Evolutionary conservation across 2,113 vertebrate species (phyloP).

Genomic region (Stegostoma tigrinum): DNA sequence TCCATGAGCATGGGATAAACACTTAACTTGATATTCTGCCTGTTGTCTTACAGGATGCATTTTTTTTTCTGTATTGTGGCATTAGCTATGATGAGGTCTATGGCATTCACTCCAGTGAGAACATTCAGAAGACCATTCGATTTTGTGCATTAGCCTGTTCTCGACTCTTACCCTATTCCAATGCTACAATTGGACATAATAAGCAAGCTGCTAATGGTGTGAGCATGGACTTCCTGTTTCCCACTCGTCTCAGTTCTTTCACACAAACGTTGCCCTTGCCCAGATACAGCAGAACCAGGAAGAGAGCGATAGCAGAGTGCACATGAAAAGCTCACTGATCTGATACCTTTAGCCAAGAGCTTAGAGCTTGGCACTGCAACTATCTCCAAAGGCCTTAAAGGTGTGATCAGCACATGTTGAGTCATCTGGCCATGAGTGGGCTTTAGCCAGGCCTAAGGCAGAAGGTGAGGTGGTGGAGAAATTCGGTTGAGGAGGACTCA

Average conservation of each 20-base stretch:
- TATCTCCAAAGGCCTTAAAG: too few species aligned
- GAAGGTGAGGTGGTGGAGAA: too few species aligned
- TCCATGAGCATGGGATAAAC: background rate
- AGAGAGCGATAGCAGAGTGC: too few species aligned
- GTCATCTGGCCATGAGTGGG: too few species aligned
- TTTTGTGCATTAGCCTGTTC: background rate
- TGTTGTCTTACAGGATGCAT: background rate
- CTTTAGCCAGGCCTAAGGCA: too few species aligned
- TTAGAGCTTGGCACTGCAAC: too few species aligned
- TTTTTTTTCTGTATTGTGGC: background rate
- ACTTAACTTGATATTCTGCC: background rate
- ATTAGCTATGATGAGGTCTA: background rate
- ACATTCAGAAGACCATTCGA: background rate
- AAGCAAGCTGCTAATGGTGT: background rate
- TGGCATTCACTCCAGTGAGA: background rate
- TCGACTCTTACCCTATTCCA: background rate
- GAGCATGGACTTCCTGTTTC: background rate
- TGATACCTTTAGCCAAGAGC: too few species aligned
- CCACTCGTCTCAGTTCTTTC: background rate
- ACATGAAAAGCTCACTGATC: too few species aligned
- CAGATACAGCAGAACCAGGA: too few species aligned
- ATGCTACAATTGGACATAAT: background rate
- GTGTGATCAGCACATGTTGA: too few species aligned
- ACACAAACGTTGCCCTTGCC: background rate
- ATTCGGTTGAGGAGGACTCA: too few species aligned